These are phyloP conservation scores for Dreissena rostriformis DNA, from an alignment of 1,140 invertebrate species.

Conservation along the genomic window DNA sequence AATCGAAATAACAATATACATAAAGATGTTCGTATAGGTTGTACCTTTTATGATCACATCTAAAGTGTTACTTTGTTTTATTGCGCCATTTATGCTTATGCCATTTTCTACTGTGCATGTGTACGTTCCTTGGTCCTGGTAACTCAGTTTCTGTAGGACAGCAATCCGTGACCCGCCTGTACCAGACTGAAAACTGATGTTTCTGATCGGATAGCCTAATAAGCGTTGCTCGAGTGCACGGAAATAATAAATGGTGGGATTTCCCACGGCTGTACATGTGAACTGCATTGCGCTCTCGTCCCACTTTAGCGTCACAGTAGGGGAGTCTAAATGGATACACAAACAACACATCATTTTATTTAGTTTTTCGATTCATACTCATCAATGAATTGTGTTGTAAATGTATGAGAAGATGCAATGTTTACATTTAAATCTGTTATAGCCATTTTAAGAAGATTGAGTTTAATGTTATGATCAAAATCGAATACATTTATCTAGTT, in stretches of 20 bases:
- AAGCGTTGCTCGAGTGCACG: neutral
- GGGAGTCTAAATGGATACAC: constrained; percentile 5
- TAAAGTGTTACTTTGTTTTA: neutral
- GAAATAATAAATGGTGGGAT: constrained; percentile 1
- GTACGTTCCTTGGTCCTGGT: constrained; percentile 6
- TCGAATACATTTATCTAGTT: too few species aligned
- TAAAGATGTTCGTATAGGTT: neutral
- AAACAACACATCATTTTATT: neutral
- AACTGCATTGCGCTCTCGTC: neutral
- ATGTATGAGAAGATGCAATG: too few species aligned
- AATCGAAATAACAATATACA: too few species aligned
- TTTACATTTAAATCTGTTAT: too few species aligned
- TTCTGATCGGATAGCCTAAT: neutral
- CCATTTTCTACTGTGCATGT: neutral
- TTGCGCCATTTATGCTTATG: neutral
- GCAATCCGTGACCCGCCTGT: neutral
- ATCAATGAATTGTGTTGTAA: too few species aligned
- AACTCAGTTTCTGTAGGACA: neutral
- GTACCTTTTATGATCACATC: neutral
- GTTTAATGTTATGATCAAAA: too few species aligned
- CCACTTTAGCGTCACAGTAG: neutral
- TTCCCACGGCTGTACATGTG: neutral
- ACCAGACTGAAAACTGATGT: too few species aligned
- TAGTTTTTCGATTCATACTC: too few species aligned
- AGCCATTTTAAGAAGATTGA: too few species aligned